phyloP scores from a whole-genome alignment of 2,113 vertebrate genomes.

The Eurypyga helias region DNA sequence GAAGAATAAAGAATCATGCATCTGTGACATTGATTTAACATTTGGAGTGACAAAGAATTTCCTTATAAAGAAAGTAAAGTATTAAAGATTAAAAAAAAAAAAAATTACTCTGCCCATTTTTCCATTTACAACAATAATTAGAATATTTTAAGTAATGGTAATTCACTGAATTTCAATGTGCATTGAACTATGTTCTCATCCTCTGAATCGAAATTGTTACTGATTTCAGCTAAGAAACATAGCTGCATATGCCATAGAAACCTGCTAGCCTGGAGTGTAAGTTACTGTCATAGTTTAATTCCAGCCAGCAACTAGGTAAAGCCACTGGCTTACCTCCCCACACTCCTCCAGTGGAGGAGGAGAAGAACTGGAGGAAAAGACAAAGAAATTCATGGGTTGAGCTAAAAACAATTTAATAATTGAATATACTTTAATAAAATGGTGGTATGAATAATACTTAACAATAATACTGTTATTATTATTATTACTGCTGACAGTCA shows the following conservation, averaged over 20 bases:
- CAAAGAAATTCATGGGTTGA: too few species aligned
- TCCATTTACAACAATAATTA: neutral
- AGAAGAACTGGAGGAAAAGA: too few species aligned
- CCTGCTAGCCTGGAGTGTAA: neutral
- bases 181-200: neutral
- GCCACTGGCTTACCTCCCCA: too few species aligned
- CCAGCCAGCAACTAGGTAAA: too few species aligned
- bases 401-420: too few species aligned
- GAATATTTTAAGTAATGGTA: neutral
- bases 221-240: neutral
- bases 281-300: too few species aligned
- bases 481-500: too few species aligned
- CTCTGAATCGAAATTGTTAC: neutral
- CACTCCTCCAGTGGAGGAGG: too few species aligned
- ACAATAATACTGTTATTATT: too few species aligned
- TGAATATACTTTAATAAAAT: too few species aligned
- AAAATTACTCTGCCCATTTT: neutral
- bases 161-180: neutral
- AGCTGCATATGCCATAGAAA: neutral
- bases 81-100: neutral
- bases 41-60: neutral
- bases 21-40: conserved; percentile 20
- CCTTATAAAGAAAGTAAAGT: neutral
- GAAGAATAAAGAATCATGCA: neutral
- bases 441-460: too few species aligned